A percentile compares a stretch with the other conserved stretches of the same genome.
These are phyloP conservation scores for Chromis chromis DNA, from an alignment of 2,797 vertebrate genomes.

Conservation along the genomic window DNA sequence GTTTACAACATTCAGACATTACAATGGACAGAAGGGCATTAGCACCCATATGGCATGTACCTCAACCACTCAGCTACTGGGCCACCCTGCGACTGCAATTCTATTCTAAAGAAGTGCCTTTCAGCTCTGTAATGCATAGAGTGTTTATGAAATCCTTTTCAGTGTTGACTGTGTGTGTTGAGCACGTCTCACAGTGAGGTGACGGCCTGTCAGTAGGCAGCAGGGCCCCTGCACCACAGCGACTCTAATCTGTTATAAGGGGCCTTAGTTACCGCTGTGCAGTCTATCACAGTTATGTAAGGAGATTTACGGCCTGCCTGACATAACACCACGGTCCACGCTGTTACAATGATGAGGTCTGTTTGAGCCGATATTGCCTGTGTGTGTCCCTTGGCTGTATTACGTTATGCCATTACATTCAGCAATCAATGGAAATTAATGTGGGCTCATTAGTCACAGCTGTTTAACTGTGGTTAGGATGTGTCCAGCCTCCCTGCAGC, in stretches of 20 bases:
- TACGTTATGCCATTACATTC: not conserved
- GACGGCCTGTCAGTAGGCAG: slow-evolving; percentile 1
- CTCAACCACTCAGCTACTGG: too few species aligned
- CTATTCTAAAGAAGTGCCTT: too few species aligned
- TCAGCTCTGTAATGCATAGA: not conserved
- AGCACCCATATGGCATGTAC: too few species aligned
- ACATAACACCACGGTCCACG: slow-evolving; percentile 34
- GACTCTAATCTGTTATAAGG: slow-evolving; percentile 50
- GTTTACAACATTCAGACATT: too few species aligned
- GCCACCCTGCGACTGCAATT: too few species aligned
- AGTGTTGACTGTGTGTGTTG: slow-evolving; percentile 4
- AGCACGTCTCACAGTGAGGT: not conserved
- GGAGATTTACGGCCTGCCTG: slow-evolving; percentile 60
- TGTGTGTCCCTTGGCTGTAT: slow-evolving; percentile 6
- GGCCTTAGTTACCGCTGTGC: slow-evolving; percentile 40
- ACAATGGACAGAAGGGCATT: too few species aligned
- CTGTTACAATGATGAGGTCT: slow-evolving; percentile 8
- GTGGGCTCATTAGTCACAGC: slow-evolving; percentile 19
- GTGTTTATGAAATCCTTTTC: not conserved
- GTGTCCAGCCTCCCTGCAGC: not conserved
- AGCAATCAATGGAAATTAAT: slow-evolving; percentile 14
- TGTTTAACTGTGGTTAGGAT: not conserved
- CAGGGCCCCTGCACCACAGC: not conserved
- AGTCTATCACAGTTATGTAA: slow-evolving; percentile 61
- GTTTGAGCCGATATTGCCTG: slow-evolving; percentile 4